phyloP scores from a whole-genome alignment of 30 jellyfish, hydroid and myxozoan species.

The Aurelia sp. region DNA sequence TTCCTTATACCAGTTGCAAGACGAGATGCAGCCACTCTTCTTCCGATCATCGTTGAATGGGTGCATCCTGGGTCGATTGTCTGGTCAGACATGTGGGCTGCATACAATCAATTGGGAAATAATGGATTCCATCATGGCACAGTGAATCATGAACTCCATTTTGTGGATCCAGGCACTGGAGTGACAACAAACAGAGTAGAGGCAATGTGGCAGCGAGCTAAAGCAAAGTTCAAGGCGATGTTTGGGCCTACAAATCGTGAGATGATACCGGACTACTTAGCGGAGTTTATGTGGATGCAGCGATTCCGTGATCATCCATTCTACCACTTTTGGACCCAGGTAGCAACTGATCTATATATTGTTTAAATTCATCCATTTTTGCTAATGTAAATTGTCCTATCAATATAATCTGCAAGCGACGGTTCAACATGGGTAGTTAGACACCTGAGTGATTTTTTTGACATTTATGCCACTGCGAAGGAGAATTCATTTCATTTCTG shows the following conservation, averaged over 20 bases:
- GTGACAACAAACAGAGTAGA: conserved; percentile 46
- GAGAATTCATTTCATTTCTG: no score
- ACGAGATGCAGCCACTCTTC: conserved; percentile 59
- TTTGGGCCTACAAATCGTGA: conserved; percentile 35
- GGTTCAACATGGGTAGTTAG: no score
- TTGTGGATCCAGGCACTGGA: conserved; percentile 58
- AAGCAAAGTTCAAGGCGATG: conserved; percentile 32
- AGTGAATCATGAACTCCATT: conserved; percentile 34
- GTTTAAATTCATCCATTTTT: background rate
- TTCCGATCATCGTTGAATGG: conserved; percentile 38
- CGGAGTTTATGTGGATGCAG: conserved; percentile 30
- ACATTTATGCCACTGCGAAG: no score
- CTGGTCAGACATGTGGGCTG: conserved; percentile 61
- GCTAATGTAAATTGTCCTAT: no score
- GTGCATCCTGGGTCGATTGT: conserved; percentile 36
- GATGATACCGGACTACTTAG: conserved; percentile 16
- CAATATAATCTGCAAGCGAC: no score
- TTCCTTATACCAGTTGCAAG: conserved; percentile 52
- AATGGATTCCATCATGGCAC: conserved; percentile 42
- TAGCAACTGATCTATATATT: conserved; percentile 11
- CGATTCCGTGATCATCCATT: conserved; percentile 17
- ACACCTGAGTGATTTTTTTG: no score
- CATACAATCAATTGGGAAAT: conserved; percentile 35
- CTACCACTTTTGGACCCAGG: conserved; percentile 41
- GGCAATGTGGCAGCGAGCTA: conserved; percentile 38